Evolutionary conservation across 2,797 vertebrate genomes (phyloP).

Genomic region (Garrulus glandarius): DNA sequence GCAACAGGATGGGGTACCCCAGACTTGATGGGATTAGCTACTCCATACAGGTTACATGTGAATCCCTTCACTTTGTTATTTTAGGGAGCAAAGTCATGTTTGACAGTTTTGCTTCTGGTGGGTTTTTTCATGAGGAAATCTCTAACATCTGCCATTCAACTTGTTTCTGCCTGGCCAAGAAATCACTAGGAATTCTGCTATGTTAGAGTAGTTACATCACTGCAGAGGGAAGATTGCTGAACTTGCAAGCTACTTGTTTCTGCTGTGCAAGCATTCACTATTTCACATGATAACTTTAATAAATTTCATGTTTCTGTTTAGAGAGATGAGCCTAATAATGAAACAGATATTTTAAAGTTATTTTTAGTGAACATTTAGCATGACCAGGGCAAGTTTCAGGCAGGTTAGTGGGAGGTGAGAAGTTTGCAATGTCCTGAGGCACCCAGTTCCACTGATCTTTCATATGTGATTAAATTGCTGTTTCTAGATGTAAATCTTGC

Average conservation of each 20-base stretch:
- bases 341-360: constrained; percentile 14
- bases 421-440: constrained; percentile 28
- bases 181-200: not conserved
- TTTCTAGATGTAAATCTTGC: constrained; percentile 38
- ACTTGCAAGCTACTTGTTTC: constrained; percentile 19
- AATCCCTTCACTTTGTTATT: not conserved
- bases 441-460: not conserved
- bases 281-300: not conserved
- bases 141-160: not conserved
- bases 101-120: not conserved
- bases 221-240: constrained; percentile 12
- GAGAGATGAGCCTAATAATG: not conserved
- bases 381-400: constrained; percentile 28
- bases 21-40: not conserved
- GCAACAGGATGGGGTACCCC: not conserved
- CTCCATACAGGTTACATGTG: rapidly evolving
- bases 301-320: constrained; percentile 3
- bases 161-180: not conserved
- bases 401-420: constrained; percentile 46
- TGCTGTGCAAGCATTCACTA: constrained; percentile 45
- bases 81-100: not conserved
- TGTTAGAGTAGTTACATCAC: not conserved
- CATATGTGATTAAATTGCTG: constrained; percentile 28
- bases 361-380: constrained; percentile 20
- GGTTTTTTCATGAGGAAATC: not conserved